phyloP scores from a whole-genome alignment of 2,113 vertebrate species.

The Pardalotus punctatus region DNA sequence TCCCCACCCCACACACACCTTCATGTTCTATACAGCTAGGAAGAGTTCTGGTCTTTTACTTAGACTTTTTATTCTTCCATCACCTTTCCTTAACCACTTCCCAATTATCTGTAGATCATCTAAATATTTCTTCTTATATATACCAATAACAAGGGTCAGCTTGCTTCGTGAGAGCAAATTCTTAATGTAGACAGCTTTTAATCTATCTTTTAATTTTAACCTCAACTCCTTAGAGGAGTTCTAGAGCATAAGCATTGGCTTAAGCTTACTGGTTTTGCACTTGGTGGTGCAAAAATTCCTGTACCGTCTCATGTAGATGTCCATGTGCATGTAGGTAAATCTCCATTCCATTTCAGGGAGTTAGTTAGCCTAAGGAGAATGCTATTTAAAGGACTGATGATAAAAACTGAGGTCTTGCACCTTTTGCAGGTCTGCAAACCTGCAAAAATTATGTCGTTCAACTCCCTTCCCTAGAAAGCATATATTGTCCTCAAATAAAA shows the following conservation, averaged over 20 bases:
- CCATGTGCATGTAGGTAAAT: not conserved
- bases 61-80: not conserved
- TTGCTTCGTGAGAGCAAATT: not conserved
- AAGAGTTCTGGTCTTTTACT: not conserved
- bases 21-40: not conserved
- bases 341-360: not conserved
- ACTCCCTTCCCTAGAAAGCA: not conserved
- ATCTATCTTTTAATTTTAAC: not conserved
- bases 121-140: not conserved
- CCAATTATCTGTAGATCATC: not conserved
- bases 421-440: not conserved
- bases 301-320: not conserved
- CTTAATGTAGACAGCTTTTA: not conserved
- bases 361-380: not conserved
- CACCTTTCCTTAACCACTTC: not conserved
- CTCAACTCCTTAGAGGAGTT: not conserved
- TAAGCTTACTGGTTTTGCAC: not conserved
- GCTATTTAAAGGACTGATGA: not conserved
- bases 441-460: not conserved
- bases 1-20: accelerated
- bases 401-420: not conserved
- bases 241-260: not conserved
- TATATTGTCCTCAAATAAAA: not conserved
- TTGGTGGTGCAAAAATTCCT: not conserved
- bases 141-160: not conserved